Conservation (phyloP, 2,888 invertebrate genomes). For the Heliconius charithonia region DNA sequence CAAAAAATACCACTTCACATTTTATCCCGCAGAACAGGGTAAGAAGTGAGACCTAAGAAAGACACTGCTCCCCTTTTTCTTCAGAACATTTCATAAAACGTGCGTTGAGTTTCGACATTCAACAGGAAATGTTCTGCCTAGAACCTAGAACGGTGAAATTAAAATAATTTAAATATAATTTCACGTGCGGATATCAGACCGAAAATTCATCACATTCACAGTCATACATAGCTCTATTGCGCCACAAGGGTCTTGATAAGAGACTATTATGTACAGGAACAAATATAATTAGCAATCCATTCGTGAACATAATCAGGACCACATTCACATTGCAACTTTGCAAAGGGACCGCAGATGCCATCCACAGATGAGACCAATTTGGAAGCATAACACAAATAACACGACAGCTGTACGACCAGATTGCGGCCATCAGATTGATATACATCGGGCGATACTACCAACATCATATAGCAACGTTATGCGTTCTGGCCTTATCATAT, state of each 20-base stretch:
- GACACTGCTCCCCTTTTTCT: neutral
- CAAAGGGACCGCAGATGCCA: slow-evolving; percentile 21
- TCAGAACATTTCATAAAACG: no score
- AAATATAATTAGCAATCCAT: neutral
- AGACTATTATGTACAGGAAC: neutral
- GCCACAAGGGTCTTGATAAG: neutral
- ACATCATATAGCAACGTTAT: neutral
- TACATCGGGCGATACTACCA: slow-evolving; percentile 15
- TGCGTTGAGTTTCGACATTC: no score
- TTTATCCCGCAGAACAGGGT: neutral
- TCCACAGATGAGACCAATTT: slow-evolving; percentile 36
- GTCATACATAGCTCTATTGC: neutral
- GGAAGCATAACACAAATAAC: slow-evolving; percentile 37
- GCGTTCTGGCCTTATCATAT: slow-evolving; percentile 10
- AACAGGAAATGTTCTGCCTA: no score
- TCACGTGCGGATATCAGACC: neutral
- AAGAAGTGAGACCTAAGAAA: neutral
- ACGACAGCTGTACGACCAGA: slow-evolving; percentile 38
- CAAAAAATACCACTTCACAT: neutral
- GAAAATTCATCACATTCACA: neutral
- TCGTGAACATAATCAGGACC: slow-evolving; percentile 6
- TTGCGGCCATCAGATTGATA: slow-evolving; percentile 40
- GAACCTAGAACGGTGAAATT: no score
- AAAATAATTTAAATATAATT: no score
- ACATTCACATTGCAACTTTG: slow-evolving; percentile 8